Conservation (phyloP, 2,113 vertebrate species). For the Pao palembangensis region DNA sequence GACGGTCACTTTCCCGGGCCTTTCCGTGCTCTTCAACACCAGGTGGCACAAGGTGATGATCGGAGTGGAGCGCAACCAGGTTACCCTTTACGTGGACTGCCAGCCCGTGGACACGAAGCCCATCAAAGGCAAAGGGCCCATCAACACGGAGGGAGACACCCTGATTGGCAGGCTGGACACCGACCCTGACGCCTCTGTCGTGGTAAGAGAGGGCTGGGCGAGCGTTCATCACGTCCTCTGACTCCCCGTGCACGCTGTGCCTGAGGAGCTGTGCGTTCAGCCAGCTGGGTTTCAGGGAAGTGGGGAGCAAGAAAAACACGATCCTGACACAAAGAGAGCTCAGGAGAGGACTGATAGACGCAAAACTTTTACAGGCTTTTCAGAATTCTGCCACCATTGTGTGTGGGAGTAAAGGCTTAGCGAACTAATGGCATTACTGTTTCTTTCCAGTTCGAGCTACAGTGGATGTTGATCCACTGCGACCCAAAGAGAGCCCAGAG, state of each 20-base stretch:
- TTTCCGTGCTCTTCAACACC: slow-evolving; percentile 80
- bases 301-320: slow-evolving; percentile 37
- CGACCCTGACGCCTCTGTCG: slow-evolving; percentile 75
- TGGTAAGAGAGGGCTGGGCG: slow-evolving; percentile 63
- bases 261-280: slow-evolving; percentile 28
- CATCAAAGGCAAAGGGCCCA: slow-evolving; percentile 77
- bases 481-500: slow-evolving; percentile 80
- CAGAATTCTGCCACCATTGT: neutral
- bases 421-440: neutral
- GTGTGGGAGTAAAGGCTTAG: neutral
- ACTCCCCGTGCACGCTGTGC: slow-evolving; percentile 6
- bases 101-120: slow-evolving; percentile 75
- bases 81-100: slow-evolving; percentile 80
- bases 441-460: slow-evolving; percentile 77
- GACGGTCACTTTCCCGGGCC: slow-evolving; percentile 75
- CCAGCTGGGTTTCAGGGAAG: too few relatives aligned
- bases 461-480: slow-evolving; percentile 84
- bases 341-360: neutral
- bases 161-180: slow-evolving; percentile 77
- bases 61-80: slow-evolving; percentile 74
- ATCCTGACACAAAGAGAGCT: slow-evolving; percentile 23
- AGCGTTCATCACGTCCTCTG: too few relatives aligned
- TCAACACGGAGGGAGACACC: slow-evolving; percentile 79
- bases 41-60: slow-evolving; percentile 84
- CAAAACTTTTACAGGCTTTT: neutral